These are phyloP conservation scores for Drosophila kokeensis DNA, from an alignment of 2,888 invertebrate genomes.

Conservation along the genomic window DNA sequence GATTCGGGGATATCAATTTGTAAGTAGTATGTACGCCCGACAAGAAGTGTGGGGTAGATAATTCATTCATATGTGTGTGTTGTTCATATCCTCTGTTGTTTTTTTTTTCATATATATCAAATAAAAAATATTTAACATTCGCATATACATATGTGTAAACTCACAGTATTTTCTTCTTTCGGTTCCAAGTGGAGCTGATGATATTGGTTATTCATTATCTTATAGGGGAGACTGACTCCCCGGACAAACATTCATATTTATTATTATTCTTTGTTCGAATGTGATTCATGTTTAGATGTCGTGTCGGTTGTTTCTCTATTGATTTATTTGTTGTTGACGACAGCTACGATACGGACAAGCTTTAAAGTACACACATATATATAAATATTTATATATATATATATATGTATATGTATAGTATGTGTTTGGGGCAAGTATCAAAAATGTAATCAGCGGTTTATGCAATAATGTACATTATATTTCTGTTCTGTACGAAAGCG, in stretches of 20 bases:
- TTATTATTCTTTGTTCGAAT: neutral
- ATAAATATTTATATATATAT: neutral
- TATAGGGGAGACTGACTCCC: neutral
- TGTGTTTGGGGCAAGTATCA: slow-evolving; percentile 15
- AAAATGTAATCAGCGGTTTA: slow-evolving; percentile 33
- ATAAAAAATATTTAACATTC: slow-evolving; percentile 73
- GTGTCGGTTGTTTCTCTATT: slow-evolving; percentile 5
- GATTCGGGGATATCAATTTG: slow-evolving; percentile 21
- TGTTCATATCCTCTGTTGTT: slow-evolving; percentile 32
- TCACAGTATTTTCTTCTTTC: slow-evolving; percentile 34
- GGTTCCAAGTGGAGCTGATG: slow-evolving; percentile 33
- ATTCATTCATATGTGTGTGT: slow-evolving; percentile 67
- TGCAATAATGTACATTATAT: slow-evolving; percentile 34
- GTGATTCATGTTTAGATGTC: neutral
- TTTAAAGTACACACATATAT: slow-evolving; percentile 18
- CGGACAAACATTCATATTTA: neutral
- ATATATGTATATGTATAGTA: neutral
- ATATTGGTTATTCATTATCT: slow-evolving; percentile 32
- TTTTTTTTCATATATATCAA: slow-evolving; percentile 21
- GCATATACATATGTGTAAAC: slow-evolving; percentile 56
- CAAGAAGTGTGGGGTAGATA: slow-evolving; percentile 47
- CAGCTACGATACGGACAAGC: slow-evolving; percentile 31
- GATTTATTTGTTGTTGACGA: slow-evolving; percentile 12
- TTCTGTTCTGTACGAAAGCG: slow-evolving; percentile 27
- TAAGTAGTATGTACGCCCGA: slow-evolving; percentile 30